Evolutionary conservation across 2,888 invertebrate genomes (phyloP).

Genomic region (Eupithecia subumbrata): DNA sequence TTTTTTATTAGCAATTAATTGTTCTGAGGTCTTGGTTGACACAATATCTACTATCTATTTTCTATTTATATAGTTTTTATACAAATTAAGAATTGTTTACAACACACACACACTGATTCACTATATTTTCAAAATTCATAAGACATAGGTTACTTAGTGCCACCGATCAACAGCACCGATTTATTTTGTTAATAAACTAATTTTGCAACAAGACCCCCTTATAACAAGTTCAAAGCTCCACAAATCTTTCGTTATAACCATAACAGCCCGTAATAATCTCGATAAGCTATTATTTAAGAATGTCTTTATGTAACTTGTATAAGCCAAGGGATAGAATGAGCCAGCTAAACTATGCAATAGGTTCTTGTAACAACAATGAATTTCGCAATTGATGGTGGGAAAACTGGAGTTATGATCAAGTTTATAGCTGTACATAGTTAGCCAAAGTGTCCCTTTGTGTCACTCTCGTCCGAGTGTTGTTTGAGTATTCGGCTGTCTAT

Average conservation of each 20-base stretch:
- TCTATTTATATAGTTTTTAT: too few relatives aligned
- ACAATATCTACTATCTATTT: neutral
- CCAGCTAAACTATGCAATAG: neutral
- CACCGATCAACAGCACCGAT: neutral
- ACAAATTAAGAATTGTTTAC: too few relatives aligned
- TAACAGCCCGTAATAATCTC: slow-evolving; percentile 22
- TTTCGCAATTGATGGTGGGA: slow-evolving; percentile 10
- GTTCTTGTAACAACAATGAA: slow-evolving; percentile 21
- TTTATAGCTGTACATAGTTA: neutral
- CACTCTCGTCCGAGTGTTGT: too few relatives aligned
- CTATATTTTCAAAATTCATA: neutral
- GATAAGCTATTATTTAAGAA: slow-evolving; percentile 24
- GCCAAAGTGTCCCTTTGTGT: too few relatives aligned
- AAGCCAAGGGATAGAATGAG: slow-evolving; percentile 18
- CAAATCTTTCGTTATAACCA: slow-evolving; percentile 11
- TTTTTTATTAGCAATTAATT: too few relatives aligned
- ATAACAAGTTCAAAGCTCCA: slow-evolving; percentile 12
- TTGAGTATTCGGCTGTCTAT: too few relatives aligned
- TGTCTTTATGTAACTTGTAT: slow-evolving; percentile 29
- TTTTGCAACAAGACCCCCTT: neutral
- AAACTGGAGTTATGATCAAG: neutral
- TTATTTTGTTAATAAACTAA: too few relatives aligned
- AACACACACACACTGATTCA: neutral
- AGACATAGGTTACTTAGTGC: too few relatives aligned
- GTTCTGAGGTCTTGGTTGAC: too few relatives aligned